Evolutionary conservation across 2,888 invertebrate species (phyloP), one percentile per base, ranked within the genome.

Genomic region (Agrilus cyanescens): DNA sequence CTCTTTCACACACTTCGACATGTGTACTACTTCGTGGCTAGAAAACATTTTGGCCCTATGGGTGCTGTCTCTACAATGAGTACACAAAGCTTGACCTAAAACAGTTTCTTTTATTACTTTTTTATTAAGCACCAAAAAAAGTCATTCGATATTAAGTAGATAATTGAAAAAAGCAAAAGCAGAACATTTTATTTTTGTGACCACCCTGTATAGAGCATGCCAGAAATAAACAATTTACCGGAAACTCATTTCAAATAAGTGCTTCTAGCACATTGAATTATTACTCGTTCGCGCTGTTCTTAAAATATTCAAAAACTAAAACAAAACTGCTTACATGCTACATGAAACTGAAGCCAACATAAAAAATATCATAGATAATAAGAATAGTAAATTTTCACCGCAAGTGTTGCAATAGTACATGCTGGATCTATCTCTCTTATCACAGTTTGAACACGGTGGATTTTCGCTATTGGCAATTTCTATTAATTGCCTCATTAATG

Each of bases 351-450:
- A 25, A 25, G 25, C 25, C 25, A 25, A 25, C 25, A 25, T 25
- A 25, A 25, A 25, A 25, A 25, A 10, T n/a, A n/a, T n/a, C n/a
- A n/a, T n/a, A n/a, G n/a, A n/a, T 25, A 25, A 25, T 25, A 41
- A 43, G 30, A 42, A 47, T 46, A 46, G 43, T 42, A 37, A 33
- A 36, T 44, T 52, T 59, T 59, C 67, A 78, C 80, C 78, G 60
- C 85, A 85, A 37, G 84, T 85, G 60, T 80, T 82, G 69, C 85
- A 85, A 69, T 82, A 83, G 63, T 72, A 83, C 84, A 85, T 84
- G 44, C 80, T 79, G 45, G 72, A 65, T 48, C 75, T 71, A 58
- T 78, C 76, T 15, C 76, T 65, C 55, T 82, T 82, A 66, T 85
- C 84, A 65, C 85, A 85, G 64, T 85, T 85, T 47, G 83, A 82